phyloP scores from a whole-genome alignment of 2,113 vertebrate genomes.

The Alligator sinensis region DNA sequence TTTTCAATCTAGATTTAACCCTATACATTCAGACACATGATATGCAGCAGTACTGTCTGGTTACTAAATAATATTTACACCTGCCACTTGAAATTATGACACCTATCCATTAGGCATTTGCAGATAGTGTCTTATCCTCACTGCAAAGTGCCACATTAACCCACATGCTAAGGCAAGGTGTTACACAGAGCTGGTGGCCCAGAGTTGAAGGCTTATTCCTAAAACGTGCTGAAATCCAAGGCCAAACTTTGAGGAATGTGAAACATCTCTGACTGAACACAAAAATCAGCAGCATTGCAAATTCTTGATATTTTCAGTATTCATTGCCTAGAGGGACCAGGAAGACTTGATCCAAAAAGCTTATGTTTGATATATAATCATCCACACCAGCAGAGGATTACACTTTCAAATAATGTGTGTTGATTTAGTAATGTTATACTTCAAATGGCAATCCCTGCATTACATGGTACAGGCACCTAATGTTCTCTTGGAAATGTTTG shows the following conservation, averaged over 20 bases:
- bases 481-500: slow-evolving; percentile 50
- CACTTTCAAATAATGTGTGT: slow-evolving; percentile 56
- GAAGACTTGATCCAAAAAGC: slow-evolving; percentile 8
- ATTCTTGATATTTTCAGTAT: neutral
- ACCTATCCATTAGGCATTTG: neutral
- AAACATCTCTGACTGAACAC: neutral
- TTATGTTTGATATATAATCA: slow-evolving; percentile 54
- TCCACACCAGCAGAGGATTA: slow-evolving; percentile 48
- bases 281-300: neutral
- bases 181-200: neutral
- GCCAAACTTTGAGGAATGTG: neutral
- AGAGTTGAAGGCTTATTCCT: neutral
- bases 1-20: neutral
- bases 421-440: slow-evolving; percentile 44
- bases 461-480: slow-evolving; percentile 15
- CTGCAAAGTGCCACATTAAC: neutral
- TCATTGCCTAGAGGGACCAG: neutral
- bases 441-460: slow-evolving; percentile 43
- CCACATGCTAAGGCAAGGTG: neutral
- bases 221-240: neutral
- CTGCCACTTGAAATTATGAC: neutral
- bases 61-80: slow-evolving; percentile 17
- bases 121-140: neutral
- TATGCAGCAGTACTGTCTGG: slow-evolving; percentile 54
- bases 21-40: neutral